Conservation (phyloP, 2,113 vertebrate species). For the Nyctibius bracteatus region DNA sequence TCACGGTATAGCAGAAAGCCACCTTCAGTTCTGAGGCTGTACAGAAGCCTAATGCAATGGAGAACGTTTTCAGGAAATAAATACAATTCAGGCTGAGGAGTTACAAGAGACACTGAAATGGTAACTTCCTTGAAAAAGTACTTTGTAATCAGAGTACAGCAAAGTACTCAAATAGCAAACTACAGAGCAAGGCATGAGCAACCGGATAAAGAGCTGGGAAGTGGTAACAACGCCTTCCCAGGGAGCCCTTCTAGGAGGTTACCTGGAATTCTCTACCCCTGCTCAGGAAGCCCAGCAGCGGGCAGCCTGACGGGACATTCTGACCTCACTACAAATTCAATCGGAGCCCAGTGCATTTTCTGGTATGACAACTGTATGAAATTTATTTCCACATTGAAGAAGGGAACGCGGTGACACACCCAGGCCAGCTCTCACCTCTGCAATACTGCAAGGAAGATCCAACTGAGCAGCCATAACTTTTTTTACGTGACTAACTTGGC, state of each 20-base stretch:
- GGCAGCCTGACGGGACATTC: neutral
- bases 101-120: neutral
- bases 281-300: neutral
- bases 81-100: neutral
- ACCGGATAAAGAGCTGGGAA: neutral
- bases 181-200: neutral
- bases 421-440: neutral
- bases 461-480: neutral
- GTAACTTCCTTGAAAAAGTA: neutral
- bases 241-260: neutral
- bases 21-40: neutral
- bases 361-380: neutral
- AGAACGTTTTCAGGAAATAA: neutral
- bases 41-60: neutral
- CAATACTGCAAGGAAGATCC: neutral
- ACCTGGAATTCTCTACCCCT: neutral
- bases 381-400: neutral
- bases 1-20: fast-evolving
- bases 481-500: too few species aligned
- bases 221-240: neutral
- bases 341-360: fast-evolving
- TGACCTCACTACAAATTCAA: neutral
- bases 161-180: neutral
- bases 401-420: too few species aligned
- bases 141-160: neutral